Evolutionary conservation across 2,888 invertebrate genomes (phyloP).

Genomic region (Caenorhabditis drosophilae): DNA sequence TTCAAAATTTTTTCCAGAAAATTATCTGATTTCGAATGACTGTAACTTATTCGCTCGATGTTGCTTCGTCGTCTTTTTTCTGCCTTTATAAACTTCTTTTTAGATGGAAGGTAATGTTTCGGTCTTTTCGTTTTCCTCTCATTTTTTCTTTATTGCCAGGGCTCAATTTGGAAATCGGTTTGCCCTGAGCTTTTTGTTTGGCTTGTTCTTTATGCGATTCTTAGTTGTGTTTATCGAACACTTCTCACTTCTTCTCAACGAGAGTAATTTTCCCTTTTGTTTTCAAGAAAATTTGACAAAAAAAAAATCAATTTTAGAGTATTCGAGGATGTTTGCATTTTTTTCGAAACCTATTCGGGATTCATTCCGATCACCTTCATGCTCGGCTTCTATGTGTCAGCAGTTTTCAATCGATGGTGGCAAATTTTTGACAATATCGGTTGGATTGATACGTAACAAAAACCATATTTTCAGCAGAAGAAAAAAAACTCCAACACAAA

Average conservation of each 20-base stretch:
- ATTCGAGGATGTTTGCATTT: constrained; percentile 63
- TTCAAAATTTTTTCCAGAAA: too few species aligned
- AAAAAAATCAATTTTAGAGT: constrained; percentile 38
- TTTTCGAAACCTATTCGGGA: constrained; percentile 63
- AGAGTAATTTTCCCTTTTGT: constrained; percentile 35
- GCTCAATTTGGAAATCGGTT: constrained; percentile 55
- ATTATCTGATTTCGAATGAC: too few species aligned
- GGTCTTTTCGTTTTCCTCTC: background rate
- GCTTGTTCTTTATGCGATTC: constrained; percentile 48
- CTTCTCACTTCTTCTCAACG: constrained; percentile 47
- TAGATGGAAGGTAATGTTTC: constrained; percentile 63
- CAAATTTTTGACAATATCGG: constrained; percentile 65
- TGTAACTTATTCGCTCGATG: constrained; percentile 66
- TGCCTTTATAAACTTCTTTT: constrained; percentile 59
- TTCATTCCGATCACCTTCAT: constrained; percentile 65
- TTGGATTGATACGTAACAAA: constrained; percentile 65
- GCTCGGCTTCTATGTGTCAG: constrained; percentile 66
- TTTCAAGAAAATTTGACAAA: background rate
- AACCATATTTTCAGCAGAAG: background rate
- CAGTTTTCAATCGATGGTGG: constrained; percentile 60
- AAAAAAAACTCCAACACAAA: background rate
- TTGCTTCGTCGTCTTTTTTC: constrained; percentile 62
- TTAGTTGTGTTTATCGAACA: constrained; percentile 48
- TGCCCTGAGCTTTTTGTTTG: constrained; percentile 59
- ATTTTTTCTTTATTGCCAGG: constrained; percentile 20